These are phyloP conservation scores for Drosophila paracracens DNA, from an alignment of 2,888 invertebrate species.

Conservation along the genomic window DNA sequence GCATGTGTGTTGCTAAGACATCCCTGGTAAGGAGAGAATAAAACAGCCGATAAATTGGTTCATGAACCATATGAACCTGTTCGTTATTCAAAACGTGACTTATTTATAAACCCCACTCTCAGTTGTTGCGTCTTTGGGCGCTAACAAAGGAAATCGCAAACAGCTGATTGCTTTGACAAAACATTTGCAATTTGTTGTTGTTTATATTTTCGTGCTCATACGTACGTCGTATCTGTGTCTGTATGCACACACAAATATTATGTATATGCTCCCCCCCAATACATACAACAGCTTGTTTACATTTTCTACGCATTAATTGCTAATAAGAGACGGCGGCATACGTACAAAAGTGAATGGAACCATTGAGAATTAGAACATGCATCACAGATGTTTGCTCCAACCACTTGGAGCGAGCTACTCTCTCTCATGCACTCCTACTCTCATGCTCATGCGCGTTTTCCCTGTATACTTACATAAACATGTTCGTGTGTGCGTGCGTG, in stretches of 20 bases:
- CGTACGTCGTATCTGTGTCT: slow-evolving; percentile 5
- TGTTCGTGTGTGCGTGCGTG: slow-evolving; percentile 1
- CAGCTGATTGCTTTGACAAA: slow-evolving; percentile 43
- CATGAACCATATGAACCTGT: slow-evolving; percentile 55
- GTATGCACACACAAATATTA: slow-evolving; percentile 32
- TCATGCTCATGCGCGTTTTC: slow-evolving; percentile 45
- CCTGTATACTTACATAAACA: slow-evolving; percentile 18
- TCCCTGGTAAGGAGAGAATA: slow-evolving; percentile 44
- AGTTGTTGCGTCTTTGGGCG: slow-evolving; percentile 24
- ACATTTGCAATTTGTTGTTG: slow-evolving; percentile 35
- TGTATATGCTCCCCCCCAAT: slow-evolving; percentile 17
- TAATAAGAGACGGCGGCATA: slow-evolving; percentile 42
- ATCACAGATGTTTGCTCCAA: slow-evolving; percentile 43
- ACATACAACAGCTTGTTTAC: slow-evolving; percentile 54
- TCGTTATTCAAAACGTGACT: slow-evolving; percentile 47
- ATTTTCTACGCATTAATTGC: slow-evolving; percentile 42
- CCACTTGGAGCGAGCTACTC: slow-evolving; percentile 28
- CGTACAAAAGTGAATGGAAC: slow-evolving; percentile 48
- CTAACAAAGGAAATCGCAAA: slow-evolving; percentile 26
- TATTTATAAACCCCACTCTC: slow-evolving; percentile 25
- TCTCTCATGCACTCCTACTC: slow-evolving; percentile 4
- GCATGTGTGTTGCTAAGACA: slow-evolving; percentile 39
- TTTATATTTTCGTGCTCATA: slow-evolving; percentile 29
- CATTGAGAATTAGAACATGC: slow-evolving; percentile 53
- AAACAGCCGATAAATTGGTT: slow-evolving; percentile 59